phyloP scores from a whole-genome alignment of 1,140 invertebrate species.

The Sycophaga agraensis region DNA sequence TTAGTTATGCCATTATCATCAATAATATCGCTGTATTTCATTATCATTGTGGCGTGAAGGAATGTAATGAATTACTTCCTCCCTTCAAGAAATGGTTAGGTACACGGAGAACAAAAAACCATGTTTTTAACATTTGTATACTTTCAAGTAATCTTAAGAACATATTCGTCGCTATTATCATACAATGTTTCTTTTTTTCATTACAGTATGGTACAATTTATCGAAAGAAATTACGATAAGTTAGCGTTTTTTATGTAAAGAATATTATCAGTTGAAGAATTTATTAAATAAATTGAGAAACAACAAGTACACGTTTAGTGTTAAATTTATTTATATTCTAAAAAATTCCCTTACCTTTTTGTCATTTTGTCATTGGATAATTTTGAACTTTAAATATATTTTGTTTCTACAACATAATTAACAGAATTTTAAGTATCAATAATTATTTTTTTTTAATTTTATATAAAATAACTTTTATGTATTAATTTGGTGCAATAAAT shows the following conservation, averaged over 20 bases:
- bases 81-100: slow-evolving; percentile 8
- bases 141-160: slow-evolving; percentile 29
- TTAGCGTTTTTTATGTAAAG: slow-evolving; percentile 31
- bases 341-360: too few species aligned
- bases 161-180: slow-evolving; percentile 24
- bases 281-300: slow-evolving; percentile 32
- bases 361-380: too few species aligned
- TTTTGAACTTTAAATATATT: too few species aligned
- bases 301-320: slow-evolving; percentile 21
- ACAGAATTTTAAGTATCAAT: too few species aligned
- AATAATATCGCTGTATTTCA: slow-evolving; percentile 11
- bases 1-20: slow-evolving; percentile 25
- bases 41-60: slow-evolving; percentile 19
- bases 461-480: too few species aligned
- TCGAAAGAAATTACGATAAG: slow-evolving; percentile 29
- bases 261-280: slow-evolving; percentile 32
- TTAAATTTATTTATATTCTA: slow-evolving; percentile 2
- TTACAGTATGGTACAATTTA: slow-evolving; percentile 30
- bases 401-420: too few species aligned
- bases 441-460: too few species aligned
- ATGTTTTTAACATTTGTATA: slow-evolving; percentile 32
- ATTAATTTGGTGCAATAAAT: too few species aligned
- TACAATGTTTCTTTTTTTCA: slow-evolving; percentile 27
- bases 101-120: slow-evolving; percentile 23
- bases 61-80: slow-evolving; percentile 13